phyloP scores from a whole-genome alignment of 2,888 invertebrate genomes.

The Polydesmus complanatus region DNA sequence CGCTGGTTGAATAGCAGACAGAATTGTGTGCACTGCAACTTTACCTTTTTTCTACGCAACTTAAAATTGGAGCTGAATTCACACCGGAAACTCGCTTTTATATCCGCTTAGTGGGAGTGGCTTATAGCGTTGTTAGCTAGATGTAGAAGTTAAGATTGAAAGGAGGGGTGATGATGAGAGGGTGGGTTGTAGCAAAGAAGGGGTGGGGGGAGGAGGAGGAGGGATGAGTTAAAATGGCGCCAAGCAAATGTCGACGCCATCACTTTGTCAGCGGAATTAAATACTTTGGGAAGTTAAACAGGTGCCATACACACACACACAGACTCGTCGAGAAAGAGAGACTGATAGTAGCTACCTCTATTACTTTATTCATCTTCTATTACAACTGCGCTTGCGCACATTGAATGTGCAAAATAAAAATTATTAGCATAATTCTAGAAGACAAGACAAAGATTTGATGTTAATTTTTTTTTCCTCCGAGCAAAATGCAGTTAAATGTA shows the following conservation, averaged over 20 bases:
- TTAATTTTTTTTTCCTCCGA: too few relatives aligned
- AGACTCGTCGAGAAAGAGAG: too few relatives aligned
- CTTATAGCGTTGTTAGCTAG: too few relatives aligned
- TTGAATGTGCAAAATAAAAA: too few relatives aligned
- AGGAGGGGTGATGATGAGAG: neutral
- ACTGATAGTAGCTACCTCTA: neutral
- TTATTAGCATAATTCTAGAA: too few relatives aligned
- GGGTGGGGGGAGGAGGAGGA: neutral
- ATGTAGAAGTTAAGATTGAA: too few relatives aligned
- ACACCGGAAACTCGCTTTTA: neutral
- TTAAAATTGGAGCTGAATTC: neutral
- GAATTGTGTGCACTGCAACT: neutral
- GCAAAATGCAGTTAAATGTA: too few relatives aligned
- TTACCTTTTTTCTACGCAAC: neutral
- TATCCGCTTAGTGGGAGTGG: neutral
- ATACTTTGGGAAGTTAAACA: constrained; percentile 19
- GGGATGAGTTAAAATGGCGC: constrained; percentile 1
- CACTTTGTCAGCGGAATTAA: constrained; percentile 19
- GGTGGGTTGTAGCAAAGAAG: neutral
- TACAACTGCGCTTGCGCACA: neutral
- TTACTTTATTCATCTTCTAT: neutral
- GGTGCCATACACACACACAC: constrained; percentile 6
- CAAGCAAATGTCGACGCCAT: constrained; percentile 1
- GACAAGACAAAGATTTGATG: too few relatives aligned
- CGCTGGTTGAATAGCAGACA: neutral